Evolutionary conservation across 2,113 vertebrate genomes (phyloP).

Genomic region (Polyodon spathula): DNA sequence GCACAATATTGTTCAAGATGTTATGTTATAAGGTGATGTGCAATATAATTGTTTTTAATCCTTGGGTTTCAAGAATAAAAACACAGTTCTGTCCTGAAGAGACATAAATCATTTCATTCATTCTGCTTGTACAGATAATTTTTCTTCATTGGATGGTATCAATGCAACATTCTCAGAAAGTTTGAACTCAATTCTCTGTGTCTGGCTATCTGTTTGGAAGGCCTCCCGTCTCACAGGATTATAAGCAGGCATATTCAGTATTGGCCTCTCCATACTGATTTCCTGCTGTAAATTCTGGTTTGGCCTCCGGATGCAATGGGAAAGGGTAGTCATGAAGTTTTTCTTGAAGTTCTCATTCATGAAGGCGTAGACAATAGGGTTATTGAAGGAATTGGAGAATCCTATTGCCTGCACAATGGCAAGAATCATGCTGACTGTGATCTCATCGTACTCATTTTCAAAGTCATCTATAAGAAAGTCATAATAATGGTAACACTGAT

Average conservation of each 20-base stretch:
- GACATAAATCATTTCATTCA: too few species aligned
- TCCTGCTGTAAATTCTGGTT: conserved; percentile 18
- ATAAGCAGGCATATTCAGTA: conserved; percentile 43
- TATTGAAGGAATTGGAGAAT: conserved; percentile 74
- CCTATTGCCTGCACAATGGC: conserved; percentile 67
- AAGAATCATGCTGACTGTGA: conserved; percentile 59
- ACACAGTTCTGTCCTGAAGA: too few species aligned
- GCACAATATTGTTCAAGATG: too few species aligned
- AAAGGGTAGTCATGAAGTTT: conserved; percentile 58
- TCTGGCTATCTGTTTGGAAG: conserved; percentile 22
- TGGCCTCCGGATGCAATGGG: conserved; percentile 34
- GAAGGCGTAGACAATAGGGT: conserved; percentile 68
- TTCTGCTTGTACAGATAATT: conserved; percentile 25
- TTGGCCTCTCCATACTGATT: conserved; percentile 17
- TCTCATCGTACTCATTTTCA: conserved; percentile 58
- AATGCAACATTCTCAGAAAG: conserved; percentile 14
- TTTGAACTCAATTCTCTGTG: neutral
- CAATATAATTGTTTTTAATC: too few species aligned
- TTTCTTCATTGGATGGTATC: conserved; percentile 14
- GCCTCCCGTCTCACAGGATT: conserved; percentile 42
- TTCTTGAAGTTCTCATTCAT: conserved; percentile 76
- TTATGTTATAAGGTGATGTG: too few species aligned
- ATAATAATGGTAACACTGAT: too few species aligned
- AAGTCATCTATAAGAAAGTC: conserved; percentile 48
- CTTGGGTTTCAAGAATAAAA: too few species aligned